phyloP scores from a whole-genome alignment of 2,888 invertebrate species.

The Tuta absoluta region DNA sequence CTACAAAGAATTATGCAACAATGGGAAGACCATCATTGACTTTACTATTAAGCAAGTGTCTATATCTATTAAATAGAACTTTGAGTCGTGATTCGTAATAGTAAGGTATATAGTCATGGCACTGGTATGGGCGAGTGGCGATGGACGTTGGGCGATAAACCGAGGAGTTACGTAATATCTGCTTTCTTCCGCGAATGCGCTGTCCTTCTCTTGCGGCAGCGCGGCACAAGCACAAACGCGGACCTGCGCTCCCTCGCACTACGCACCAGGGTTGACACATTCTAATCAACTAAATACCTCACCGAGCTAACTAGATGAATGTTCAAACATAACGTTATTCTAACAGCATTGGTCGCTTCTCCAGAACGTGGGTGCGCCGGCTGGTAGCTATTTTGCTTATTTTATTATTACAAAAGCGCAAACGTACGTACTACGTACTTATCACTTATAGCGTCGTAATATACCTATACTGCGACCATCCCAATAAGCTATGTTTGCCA shows the following conservation, averaged over 20 bases:
- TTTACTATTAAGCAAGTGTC: not conserved
- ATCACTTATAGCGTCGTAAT: too few species aligned
- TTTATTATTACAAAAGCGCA: too few species aligned
- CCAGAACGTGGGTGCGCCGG: too few species aligned
- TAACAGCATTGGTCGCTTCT: too few species aligned
- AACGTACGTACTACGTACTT: too few species aligned
- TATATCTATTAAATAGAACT: not conserved
- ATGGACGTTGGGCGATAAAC: slow-evolving; percentile 47
- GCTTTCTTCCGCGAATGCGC: slow-evolving; percentile 71
- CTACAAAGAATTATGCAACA: not conserved
- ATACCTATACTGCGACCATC: too few species aligned
- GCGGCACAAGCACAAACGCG: slow-evolving; percentile 41
- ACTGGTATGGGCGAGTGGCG: slow-evolving; percentile 37
- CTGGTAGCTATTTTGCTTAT: too few species aligned
- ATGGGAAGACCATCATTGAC: not conserved
- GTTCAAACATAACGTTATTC: too few species aligned
- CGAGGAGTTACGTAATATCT: slow-evolving; percentile 64
- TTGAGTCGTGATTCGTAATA: slow-evolving; percentile 1
- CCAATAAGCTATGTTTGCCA: too few species aligned
- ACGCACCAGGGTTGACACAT: slow-evolving; percentile 48
- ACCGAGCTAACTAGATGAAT: too few species aligned
- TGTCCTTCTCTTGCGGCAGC: slow-evolving; percentile 49
- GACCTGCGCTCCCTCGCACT: slow-evolving; percentile 40
- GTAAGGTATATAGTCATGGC: slow-evolving; percentile 26
- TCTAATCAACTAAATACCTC: not conserved